phyloP scores from a whole-genome alignment of 2,888 invertebrate species.

The Acleris cristana region DNA sequence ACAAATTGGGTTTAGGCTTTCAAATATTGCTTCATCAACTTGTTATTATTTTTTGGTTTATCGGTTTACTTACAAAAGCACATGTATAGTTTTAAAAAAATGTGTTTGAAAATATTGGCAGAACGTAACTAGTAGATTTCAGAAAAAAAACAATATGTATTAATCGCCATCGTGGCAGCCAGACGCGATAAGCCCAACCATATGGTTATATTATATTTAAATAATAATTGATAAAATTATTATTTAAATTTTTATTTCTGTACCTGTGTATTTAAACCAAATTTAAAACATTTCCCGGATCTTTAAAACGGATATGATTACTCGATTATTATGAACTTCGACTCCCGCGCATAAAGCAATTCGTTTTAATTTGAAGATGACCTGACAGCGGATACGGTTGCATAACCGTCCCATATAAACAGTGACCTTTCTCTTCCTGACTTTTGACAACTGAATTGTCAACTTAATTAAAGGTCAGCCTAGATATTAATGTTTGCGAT shows the following conservation, averaged over 20 bases:
- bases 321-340: slow-evolving; percentile 18
- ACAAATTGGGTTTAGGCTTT: background rate
- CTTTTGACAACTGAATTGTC: slow-evolving; percentile 28
- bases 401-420: slow-evolving; percentile 22
- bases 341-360: slow-evolving; percentile 21
- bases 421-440: slow-evolving; percentile 29
- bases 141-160: too few relatives aligned
- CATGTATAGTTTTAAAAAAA: too few relatives aligned
- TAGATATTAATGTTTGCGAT: slow-evolving; percentile 7
- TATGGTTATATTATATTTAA: too few relatives aligned
- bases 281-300: slow-evolving; percentile 6
- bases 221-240: too few relatives aligned
- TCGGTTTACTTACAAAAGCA: too few relatives aligned
- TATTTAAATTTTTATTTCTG: too few relatives aligned
- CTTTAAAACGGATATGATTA: slow-evolving; percentile 13
- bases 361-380: slow-evolving; percentile 29
- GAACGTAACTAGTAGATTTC: too few relatives aligned
- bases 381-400: slow-evolving; percentile 14
- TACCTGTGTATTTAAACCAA: too few relatives aligned
- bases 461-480: slow-evolving; percentile 31
- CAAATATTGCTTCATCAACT: background rate
- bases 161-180: too few relatives aligned
- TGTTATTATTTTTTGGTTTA: too few relatives aligned
- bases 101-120: too few relatives aligned
- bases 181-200: too few relatives aligned